Conservation (phyloP, 2,888 invertebrate genomes). For the Aproaerema taeniolella region DNA sequence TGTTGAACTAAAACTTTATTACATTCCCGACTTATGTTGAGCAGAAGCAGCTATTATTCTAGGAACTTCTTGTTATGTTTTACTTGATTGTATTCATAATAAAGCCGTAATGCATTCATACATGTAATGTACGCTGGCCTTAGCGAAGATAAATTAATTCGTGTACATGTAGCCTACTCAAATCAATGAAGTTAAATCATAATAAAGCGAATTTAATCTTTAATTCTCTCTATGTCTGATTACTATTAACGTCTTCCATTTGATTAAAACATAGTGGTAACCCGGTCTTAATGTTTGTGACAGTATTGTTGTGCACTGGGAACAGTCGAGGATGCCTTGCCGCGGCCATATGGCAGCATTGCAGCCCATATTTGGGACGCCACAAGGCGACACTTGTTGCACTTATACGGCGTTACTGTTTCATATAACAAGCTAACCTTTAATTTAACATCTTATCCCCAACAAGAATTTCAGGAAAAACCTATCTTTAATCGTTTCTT, state of each 20-base stretch:
- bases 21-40: too few species aligned
- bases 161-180: too few species aligned
- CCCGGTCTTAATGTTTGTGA: too few species aligned
- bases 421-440: slow-evolving; percentile 45
- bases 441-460: slow-evolving; percentile 19
- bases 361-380: slow-evolving; percentile 67
- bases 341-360: slow-evolving; percentile 69
- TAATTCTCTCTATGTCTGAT: too few species aligned
- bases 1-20: slow-evolving; percentile 43
- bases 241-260: too few species aligned
- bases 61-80: slow-evolving; percentile 37
- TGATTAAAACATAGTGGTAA: too few species aligned
- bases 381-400: slow-evolving; percentile 76
- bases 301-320: slow-evolving; percentile 46
- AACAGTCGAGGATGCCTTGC: slow-evolving; percentile 60
- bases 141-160: too few species aligned
- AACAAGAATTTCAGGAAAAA: too few species aligned
- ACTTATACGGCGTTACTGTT: slow-evolving; percentile 73
- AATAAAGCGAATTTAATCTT: slow-evolving; percentile 4
- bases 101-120: slow-evolving; percentile 26
- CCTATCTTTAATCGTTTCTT: too few species aligned
- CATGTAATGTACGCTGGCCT: slow-evolving; percentile 25
- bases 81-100: slow-evolving; percentile 31
- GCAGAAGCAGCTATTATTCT: too few species aligned
- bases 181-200: slow-evolving; percentile 19